Conservation (phyloP, 2,797 vertebrate species). For the Oreochromis grahami region DNA sequence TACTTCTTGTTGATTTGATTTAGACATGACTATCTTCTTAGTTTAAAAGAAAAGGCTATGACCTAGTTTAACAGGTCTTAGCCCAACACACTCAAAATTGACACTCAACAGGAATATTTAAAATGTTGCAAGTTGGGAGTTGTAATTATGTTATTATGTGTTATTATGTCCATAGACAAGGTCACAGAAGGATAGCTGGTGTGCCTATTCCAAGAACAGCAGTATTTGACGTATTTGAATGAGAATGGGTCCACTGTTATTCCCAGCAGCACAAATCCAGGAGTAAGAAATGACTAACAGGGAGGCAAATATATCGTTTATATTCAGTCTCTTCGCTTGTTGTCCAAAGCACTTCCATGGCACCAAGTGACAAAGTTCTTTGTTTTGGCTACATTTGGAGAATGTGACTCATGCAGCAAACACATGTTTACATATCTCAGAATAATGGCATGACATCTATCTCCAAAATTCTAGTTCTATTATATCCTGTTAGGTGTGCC, state of each 20-base stretch:
- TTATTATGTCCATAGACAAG: not conserved
- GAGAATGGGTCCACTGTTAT: not conserved
- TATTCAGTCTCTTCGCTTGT: not conserved
- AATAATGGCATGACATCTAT: constrained; percentile 40
- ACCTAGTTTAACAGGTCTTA: not conserved
- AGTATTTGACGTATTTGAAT: not conserved
- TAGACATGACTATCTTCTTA: not conserved
- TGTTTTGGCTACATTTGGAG: constrained; percentile 25
- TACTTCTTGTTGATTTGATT: not conserved
- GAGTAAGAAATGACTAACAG: constrained; percentile 1
- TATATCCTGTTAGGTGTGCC: not conserved
- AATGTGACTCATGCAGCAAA: constrained; percentile 29
- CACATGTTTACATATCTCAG: constrained; percentile 42
- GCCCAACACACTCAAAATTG: not conserved
- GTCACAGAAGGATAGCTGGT: not conserved
- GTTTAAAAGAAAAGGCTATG: not conserved
- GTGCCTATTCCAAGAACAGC: not conserved
- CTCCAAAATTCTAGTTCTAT: constrained; percentile 34
- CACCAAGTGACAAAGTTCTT: constrained; percentile 11
- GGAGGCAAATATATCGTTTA: constrained; percentile 20
- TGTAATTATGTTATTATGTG: not conserved
- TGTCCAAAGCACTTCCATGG: constrained; percentile 3
- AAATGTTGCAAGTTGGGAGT: not conserved
- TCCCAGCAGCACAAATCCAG: not conserved
- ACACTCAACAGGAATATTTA: not conserved